Conservation (phyloP, 2,888 invertebrate species). For the Brachylomia viminalis region DNA sequence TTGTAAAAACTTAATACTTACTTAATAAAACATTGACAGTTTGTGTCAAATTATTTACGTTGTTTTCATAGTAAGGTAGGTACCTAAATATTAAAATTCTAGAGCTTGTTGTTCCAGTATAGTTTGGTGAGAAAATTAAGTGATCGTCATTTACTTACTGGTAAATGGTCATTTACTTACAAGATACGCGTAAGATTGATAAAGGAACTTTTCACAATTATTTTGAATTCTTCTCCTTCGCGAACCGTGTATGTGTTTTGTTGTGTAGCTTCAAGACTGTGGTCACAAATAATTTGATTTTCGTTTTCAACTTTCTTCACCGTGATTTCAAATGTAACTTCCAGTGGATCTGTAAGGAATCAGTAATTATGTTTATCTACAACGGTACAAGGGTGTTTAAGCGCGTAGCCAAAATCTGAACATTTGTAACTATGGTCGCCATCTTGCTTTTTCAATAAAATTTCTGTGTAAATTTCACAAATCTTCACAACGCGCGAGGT, state of each 20-base stretch:
- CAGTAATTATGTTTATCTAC: neutral
- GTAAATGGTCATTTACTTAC: constrained; percentile 17
- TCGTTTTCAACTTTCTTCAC: accelerated
- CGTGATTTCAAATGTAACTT: neutral
- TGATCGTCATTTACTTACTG: too few species aligned
- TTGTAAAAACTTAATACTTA: neutral
- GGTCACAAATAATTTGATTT: constrained; percentile 5
- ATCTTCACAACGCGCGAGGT: too few species aligned
- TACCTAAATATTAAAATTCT: too few species aligned
- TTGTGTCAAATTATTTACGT: neutral
- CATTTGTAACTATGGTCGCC: too few species aligned
- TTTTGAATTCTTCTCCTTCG: neutral
- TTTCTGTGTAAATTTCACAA: too few species aligned
- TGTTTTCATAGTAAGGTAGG: neutral
- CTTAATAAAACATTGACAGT: too few species aligned
- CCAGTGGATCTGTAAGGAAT: constrained; percentile 10
- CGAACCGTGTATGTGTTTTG: constrained; percentile 19
- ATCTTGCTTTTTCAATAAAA: too few species aligned
- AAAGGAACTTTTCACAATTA: accelerated
- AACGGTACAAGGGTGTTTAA: too few species aligned
- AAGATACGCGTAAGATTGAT: neutral
- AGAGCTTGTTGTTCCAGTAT: too few species aligned
- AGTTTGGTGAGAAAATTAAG: too few species aligned
- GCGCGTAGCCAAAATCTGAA: too few species aligned
- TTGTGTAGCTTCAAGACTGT: neutral